Evolutionary conservation across 2,797 vertebrate species (phyloP).

Genomic region (Myotis vivesi): DNA sequence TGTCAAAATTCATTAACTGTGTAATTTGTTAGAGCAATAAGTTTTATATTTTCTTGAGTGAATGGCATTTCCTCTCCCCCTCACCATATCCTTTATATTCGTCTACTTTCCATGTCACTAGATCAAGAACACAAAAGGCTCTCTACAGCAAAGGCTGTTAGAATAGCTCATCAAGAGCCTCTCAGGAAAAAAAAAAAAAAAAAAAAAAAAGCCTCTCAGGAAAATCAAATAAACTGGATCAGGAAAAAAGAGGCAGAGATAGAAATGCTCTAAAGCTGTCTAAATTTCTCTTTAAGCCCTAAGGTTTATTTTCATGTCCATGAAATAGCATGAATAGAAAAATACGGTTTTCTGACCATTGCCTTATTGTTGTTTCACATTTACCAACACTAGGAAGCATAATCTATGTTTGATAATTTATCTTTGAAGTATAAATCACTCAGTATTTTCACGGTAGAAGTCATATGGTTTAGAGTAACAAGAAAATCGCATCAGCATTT

Average conservation of each 20-base stretch:
- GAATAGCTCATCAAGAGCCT: neutral
- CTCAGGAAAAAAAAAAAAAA: too few relatives aligned
- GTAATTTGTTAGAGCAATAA: neutral
- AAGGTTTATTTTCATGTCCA: constrained; percentile 6
- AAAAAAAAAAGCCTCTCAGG: neutral
- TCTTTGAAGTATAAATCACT: constrained; percentile 32
- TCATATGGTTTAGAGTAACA: constrained; percentile 12
- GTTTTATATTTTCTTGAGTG: constrained; percentile 4
- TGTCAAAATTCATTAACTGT: constrained; percentile 54
- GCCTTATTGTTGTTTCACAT: constrained; percentile 36
- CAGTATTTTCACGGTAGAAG: constrained; percentile 26
- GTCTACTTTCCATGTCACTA: neutral
- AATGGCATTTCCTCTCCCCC: neutral
- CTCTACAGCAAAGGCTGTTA: neutral
- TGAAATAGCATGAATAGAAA: neutral
- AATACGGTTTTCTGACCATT: neutral
- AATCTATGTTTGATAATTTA: constrained; percentile 44
- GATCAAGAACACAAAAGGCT: neutral
- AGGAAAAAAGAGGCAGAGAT: neutral
- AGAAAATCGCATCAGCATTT: constrained; percentile 42
- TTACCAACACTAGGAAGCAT: constrained; percentile 3
- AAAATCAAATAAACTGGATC: constrained; percentile 29
- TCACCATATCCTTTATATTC: neutral
- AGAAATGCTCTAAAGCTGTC: neutral
- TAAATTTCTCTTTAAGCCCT: neutral